Percentiles rank a stretch among this genome's conserved stretches.
These are phyloP conservation scores for Ascidia mentula DNA, from an alignment of 23 tunicate genomes.

Conservation along the genomic window DNA sequence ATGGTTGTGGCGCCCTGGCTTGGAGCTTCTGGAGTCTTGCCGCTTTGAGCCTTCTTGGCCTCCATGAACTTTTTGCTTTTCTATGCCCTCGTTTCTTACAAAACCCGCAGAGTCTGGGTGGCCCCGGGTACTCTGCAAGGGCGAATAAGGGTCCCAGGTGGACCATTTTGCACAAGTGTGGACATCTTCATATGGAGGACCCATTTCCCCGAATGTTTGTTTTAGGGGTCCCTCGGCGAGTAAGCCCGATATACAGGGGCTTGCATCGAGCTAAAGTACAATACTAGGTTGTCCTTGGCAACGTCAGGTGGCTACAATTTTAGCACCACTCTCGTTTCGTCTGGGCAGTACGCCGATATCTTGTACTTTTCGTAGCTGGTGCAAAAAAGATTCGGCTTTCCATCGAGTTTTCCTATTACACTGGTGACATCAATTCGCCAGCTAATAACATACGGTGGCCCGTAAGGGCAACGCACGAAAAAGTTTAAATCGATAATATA, in stretches of 20 bases:
- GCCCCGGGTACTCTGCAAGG: not conserved
- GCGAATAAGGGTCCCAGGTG: not conserved
- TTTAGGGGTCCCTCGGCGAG: not conserved
- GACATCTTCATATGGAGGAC: not conserved
- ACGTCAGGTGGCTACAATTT: not conserved
- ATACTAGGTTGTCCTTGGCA: too few species aligned
- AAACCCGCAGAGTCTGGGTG: not conserved
- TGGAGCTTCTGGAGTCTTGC: too few species aligned
- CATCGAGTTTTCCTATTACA: too few species aligned
- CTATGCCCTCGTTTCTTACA: not conserved
- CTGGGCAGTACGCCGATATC: not conserved
- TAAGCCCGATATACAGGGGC: not conserved
- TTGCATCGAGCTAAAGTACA: too few species aligned
- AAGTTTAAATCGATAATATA: too few species aligned
- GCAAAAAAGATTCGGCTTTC: not conserved
- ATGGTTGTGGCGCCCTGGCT: too few species aligned
- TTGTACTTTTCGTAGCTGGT: not conserved
- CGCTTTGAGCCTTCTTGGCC: not conserved
- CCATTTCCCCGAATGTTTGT: not conserved
- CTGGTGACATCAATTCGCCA: too few species aligned
- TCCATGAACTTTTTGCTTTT: not conserved
- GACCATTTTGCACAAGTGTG: not conserved
- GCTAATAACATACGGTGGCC: too few species aligned
- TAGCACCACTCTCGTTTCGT: not conserved
- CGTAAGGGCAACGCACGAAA: too few species aligned